These are phyloP conservation scores for Caenorhabditis inopinata DNA, from an alignment of 1,140 invertebrate species.

Conservation along the genomic window DNA sequence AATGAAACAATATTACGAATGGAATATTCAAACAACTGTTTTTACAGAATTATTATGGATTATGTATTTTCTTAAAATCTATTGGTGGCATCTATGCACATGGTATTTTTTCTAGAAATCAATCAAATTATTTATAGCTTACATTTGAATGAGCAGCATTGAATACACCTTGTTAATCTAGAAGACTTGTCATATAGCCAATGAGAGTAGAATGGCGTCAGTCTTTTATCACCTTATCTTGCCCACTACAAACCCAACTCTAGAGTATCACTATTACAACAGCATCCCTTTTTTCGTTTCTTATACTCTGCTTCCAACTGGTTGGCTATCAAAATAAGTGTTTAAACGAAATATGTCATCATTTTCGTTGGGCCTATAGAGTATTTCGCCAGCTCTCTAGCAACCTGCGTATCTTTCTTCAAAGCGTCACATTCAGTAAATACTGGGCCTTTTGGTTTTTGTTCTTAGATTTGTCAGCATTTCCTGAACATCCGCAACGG, in stretches of 20 bases:
- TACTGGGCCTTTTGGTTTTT: neutral
- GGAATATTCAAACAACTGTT: too few relatives aligned
- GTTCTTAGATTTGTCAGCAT: neutral
- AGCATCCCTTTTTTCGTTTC: too few relatives aligned
- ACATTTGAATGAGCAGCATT: too few relatives aligned
- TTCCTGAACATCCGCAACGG: neutral
- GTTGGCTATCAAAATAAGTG: slow-evolving; percentile 6
- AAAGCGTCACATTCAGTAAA: neutral
- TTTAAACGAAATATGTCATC: neutral
- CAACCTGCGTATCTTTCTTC: neutral
- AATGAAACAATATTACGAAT: too few relatives aligned
- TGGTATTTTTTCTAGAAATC: too few relatives aligned
- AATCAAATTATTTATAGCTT: too few relatives aligned
- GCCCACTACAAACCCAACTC: slow-evolving; percentile 1
- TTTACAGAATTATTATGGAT: too few relatives aligned
- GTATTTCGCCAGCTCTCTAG: neutral
- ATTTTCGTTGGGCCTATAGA: neutral
- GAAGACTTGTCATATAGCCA: too few relatives aligned
- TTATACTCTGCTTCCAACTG: too few relatives aligned
- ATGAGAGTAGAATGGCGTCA: neutral
- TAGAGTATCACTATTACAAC: slow-evolving; percentile 21
- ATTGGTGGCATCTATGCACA: too few relatives aligned
- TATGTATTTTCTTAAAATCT: too few relatives aligned
- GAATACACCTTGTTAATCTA: too few relatives aligned
- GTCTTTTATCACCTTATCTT: neutral